A percentile compares a stretch with the other conserved stretches of the same genome.
These are phyloP conservation scores for Drosophila pseudotakahashii DNA, from an alignment of 2,888 invertebrate genomes.

Conservation along the genomic window DNA sequence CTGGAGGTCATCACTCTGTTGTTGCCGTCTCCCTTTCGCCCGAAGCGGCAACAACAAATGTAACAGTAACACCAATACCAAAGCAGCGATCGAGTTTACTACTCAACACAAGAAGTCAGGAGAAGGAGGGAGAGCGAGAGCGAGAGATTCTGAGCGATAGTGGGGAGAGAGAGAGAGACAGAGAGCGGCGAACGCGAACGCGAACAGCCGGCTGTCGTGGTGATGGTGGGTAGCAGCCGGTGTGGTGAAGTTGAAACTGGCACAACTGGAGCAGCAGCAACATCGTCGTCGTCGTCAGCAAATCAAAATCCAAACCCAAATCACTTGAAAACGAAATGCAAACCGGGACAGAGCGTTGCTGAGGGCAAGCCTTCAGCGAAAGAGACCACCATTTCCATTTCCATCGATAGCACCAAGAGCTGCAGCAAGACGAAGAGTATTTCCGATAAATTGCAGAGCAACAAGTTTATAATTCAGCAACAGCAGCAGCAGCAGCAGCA, in stretches of 20 bases:
- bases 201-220: conserved; percentile 29
- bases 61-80: conserved; percentile 70
- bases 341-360: conserved; percentile 78
- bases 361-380: conserved; percentile 49
- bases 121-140: conserved; percentile 33
- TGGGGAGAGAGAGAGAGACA: conserved; percentile 54
- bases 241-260: conserved; percentile 74
- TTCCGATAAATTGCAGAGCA: conserved; percentile 81
- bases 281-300: conserved; percentile 52
- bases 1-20: conserved; percentile 81
- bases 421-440: conserved; percentile 67
- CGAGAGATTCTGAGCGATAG: conserved; percentile 45
- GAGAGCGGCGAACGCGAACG: conserved; percentile 26
- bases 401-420: conserved; percentile 25
- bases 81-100: conserved; percentile 79
- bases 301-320: conserved; percentile 44
- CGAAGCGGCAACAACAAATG: conserved; percentile 60
- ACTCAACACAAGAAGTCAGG: conserved; percentile 58
- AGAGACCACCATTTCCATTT: conserved; percentile 18
- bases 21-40: conserved; percentile 54
- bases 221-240: conserved; percentile 39
- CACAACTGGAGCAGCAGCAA: conserved; percentile 35
- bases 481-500: conserved; percentile 56
- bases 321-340: conserved; percentile 83
- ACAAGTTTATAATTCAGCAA: conserved; percentile 80